phyloP scores from a whole-genome alignment of 2,888 invertebrate genomes.

The Leptinotarsa juncta region DNA sequence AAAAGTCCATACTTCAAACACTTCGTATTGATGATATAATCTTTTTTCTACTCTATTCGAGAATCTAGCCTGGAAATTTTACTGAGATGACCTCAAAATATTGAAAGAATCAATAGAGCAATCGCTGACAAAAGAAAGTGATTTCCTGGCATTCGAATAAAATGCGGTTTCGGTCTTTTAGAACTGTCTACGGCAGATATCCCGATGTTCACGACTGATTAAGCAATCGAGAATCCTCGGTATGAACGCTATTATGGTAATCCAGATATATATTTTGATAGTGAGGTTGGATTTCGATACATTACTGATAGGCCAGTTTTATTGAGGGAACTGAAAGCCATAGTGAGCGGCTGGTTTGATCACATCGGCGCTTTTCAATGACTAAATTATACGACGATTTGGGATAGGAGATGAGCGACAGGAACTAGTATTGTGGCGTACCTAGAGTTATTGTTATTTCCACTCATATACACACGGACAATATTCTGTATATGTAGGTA shows the following conservation, averaged over 20 bases:
- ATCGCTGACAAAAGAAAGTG: conserved; percentile 38
- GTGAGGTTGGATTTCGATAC: conserved; percentile 7
- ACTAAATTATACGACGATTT: neutral
- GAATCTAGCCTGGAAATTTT: too few relatives aligned
- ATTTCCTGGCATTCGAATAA: conserved; percentile 28
- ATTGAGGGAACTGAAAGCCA: neutral
- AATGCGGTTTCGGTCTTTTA: conserved; percentile 9
- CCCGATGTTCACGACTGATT: conserved; percentile 39
- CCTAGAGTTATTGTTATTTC: too few relatives aligned
- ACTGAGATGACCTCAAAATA: conserved; percentile 10
- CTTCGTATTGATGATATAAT: too few relatives aligned
- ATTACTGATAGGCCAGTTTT: conserved; percentile 7
- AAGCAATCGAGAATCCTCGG: conserved; percentile 30
- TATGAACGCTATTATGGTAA: conserved; percentile 21
- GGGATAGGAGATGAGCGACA: neutral
- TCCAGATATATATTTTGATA: conserved; percentile 23
- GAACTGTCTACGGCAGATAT: conserved; percentile 34
- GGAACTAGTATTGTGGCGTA: too few relatives aligned
- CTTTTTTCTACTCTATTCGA: neutral
- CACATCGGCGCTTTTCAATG: neutral
- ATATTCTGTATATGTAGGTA: too few relatives aligned
- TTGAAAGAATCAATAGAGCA: conserved; percentile 35
- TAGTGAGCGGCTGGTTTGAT: neutral
- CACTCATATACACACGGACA: too few relatives aligned
- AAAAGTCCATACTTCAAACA: too few relatives aligned